These are phyloP conservation scores for Apodemus sylvaticus DNA, from an alignment of 2,113 vertebrate genomes.

Conservation along the genomic window DNA sequence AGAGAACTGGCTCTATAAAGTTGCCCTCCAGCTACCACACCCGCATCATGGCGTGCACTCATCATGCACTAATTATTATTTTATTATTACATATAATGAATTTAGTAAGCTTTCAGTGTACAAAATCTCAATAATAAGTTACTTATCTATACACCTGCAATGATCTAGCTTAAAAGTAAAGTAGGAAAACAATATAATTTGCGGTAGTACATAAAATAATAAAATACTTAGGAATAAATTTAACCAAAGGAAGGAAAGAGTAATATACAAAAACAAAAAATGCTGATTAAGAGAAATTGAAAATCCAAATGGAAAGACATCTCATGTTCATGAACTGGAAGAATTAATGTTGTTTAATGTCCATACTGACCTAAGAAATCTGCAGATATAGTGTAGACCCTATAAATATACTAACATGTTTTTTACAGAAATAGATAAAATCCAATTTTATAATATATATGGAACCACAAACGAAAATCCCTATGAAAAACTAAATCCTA, in stretches of 20 bases:
- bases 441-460: background rate
- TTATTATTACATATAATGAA: background rate
- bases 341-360: background rate
- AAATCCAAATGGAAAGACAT: background rate
- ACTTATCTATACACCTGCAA: background rate
- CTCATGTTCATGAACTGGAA: background rate
- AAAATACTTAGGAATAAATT: background rate
- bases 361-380: background rate
- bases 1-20: background rate
- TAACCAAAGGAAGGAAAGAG: background rate
- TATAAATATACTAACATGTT: background rate
- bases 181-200: background rate
- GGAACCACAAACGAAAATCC: background rate
- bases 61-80: background rate
- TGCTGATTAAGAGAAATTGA: background rate
- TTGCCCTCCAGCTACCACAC: background rate
- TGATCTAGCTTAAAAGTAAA: background rate
- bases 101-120: background rate
- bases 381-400: background rate
- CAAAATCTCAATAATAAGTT: background rate
- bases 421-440: background rate
- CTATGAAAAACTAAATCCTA: background rate
- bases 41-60: background rate
- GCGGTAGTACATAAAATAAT: background rate
- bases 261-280: background rate